Base-by-base conservation (phyloP, 2,797 vertebrate genomes). In the Sebastolobus altivelis region DNA sequence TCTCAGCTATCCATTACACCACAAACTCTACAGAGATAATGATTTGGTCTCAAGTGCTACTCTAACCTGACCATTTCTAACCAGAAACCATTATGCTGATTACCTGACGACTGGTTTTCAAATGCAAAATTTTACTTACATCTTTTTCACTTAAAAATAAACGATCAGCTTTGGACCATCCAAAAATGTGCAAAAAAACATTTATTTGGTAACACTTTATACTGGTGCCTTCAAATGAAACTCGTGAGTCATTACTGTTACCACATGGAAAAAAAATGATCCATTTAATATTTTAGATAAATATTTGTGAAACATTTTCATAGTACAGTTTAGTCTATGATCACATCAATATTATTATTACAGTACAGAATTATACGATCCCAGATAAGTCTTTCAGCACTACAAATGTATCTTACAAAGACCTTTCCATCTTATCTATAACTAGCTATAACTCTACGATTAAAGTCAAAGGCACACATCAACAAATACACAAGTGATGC, bases 401-500 rank as follows among this genome's bases (percentile, higher is more conserved):
- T 13, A 38, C 46, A 55, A 38, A 68, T 66, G 0, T 31, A 71
- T 54, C 12, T 3, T n/a, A 58, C 62, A 20, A 72, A 60, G 10
- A 46, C 4, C 3, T 68, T 6, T 54, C 20, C 40, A 59, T 14
- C 8, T 27, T 18, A 46, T 66, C 18, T 54, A 18, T 0, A 40
- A 40, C 38, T 65, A 49, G 46, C 46, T 49, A 49, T 13, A 37
- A 46, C 20, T 27, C 22, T 9, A 78, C 6, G 49, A 20, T 38
- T 40, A 1, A 70, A 77, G 27, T 76, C 55, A 89, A 82, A 71
- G 3, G 6, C 38, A 65, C 27, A 65, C 58, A 71, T 4, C n/a
- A 11, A 59, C 35, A 40, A 11, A 75, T 33, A 72, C 10, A 84
- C 62, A 73, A 65, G 40, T n/a, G 38, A 71, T 58, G 33, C 14